Evolutionary conservation across 2,113 vertebrate species (phyloP).

Genomic region (Pelecanus crispus): DNA sequence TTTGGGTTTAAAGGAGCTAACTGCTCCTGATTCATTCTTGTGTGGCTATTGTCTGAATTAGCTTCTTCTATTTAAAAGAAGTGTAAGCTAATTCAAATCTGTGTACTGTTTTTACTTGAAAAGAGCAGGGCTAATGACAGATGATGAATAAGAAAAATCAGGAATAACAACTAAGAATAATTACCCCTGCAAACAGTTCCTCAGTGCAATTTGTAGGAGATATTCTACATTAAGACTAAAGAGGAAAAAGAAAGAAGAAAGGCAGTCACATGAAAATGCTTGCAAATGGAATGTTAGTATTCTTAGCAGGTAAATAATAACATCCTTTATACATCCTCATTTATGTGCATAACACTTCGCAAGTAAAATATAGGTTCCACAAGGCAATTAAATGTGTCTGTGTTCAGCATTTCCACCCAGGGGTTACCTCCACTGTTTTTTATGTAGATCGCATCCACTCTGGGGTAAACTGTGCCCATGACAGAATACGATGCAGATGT

Average conservation of each 20-base stretch:
- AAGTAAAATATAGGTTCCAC: background rate
- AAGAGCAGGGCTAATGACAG: background rate
- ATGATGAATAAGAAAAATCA: background rate
- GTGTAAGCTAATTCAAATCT: background rate
- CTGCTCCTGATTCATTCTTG: background rate
- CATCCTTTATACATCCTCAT: background rate
- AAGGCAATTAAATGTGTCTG: background rate
- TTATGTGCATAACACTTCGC: background rate
- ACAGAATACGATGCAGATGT: background rate
- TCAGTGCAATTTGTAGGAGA: background rate
- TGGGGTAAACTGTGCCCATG: background rate
- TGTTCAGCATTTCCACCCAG: background rate
- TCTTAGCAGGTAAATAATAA: background rate
- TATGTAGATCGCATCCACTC: background rate
- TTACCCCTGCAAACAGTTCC: background rate
- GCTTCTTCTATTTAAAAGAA: background rate
- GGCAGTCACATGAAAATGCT: background rate
- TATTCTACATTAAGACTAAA: background rate
- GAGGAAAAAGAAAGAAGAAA: background rate
- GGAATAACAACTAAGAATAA: background rate
- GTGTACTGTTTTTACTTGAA: background rate
- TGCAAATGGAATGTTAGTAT: background rate
- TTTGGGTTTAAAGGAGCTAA: background rate
- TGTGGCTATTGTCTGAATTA: background rate
- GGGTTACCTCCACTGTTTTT: background rate